Evolutionary conservation across 1,140 invertebrate genomes (phyloP), one percentile per base, ranked within the genome.

Genomic region (Venturia canescens): DNA sequence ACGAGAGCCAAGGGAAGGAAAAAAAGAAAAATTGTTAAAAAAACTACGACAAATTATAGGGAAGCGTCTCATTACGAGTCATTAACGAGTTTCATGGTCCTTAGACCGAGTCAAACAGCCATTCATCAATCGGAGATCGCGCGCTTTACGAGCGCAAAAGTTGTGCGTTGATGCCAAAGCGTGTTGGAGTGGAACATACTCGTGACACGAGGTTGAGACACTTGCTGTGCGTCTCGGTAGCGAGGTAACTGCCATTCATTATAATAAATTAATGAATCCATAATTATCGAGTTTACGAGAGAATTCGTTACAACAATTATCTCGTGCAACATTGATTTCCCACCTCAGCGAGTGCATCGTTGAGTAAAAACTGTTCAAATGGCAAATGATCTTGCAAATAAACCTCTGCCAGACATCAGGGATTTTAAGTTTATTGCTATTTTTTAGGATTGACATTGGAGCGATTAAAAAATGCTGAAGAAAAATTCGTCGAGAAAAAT

Each of bases 11-110:
- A 26, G n/a, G 7, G n/a, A 26, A 6, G 5, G 3, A 63, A 63
- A 63, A 63, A 26, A 63, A 26, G 21, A 3, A 26, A 53, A 53
- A 53, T n/a, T 7, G 15, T 53, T 7, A 63, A 63, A 63, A 63
- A 27, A 63, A 63, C 23, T 26, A 26, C 60, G 60, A 63, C 21
- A 63, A 63, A 63, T 63, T 63, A 63, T 23, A 63, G 60, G 60
- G 60, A 63, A 63, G 60, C 11, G 60, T 63, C 23, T 63, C 23
- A 26, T 63, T 63, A 63, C 5, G 23, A 63, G 60, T 63, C 60
- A 26, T 63, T 63, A 23, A 6, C 60, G 21, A 7, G 21, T 63
- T 63, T 63, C 50, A 53, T 18, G 50, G 50, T 53, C 27, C 11
- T 23, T 21, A 63, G 11, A 23, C 21, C 60, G 60, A 0, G 21